Evolutionary conservation across 2,797 vertebrate genomes (phyloP), one percentile per base, ranked within the genome.

Genomic region (Eleutherodactylus coqui): DNA sequence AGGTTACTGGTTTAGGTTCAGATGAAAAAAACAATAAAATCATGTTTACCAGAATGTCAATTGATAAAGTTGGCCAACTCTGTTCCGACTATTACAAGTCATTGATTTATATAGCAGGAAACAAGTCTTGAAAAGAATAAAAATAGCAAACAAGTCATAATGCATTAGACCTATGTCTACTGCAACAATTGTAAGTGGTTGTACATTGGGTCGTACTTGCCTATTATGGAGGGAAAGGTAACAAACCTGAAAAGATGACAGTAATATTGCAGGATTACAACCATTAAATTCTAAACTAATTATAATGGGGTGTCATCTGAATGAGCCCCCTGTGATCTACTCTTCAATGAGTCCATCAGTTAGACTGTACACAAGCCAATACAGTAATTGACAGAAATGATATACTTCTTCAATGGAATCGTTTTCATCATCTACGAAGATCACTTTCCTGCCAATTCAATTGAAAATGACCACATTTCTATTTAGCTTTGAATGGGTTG

Each of bases 341-440:
- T 75, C 1, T 27, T 75, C 24, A 24, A 49, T 17, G n/a, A 75
- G 16, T 36, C 34, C 34, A 60, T 60, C 5, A 7, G 55, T 41
- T 21, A 11, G 16, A 8, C 11, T 29, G 6, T 29, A 49, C 16
- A 9, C 2, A 11, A 24, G 43, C 73, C 73, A 51, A 19, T 32
- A 29, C 34, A 4, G 16, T 32, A 75, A 75, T 75, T 75, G 29
- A 19, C 27, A 75, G 27, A 51, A 75, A 45, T 75, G n/a, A 49
- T 49, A 16, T 16, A 27, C 43, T 6, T 75, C 13, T 29, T 45
- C 16, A 19, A 29, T 16, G n/a, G n/a, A 75, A 47, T 75, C 41
- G 49, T 75, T 75, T 75, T 75, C 16, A 49, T 75, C 10, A 32
- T 51, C 73, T 34, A 51, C 19, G 45, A 51, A 51, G 45, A 75